These are phyloP conservation scores for Eupeodes luniger DNA, from an alignment of 2,888 invertebrate species.

Conservation along the genomic window DNA sequence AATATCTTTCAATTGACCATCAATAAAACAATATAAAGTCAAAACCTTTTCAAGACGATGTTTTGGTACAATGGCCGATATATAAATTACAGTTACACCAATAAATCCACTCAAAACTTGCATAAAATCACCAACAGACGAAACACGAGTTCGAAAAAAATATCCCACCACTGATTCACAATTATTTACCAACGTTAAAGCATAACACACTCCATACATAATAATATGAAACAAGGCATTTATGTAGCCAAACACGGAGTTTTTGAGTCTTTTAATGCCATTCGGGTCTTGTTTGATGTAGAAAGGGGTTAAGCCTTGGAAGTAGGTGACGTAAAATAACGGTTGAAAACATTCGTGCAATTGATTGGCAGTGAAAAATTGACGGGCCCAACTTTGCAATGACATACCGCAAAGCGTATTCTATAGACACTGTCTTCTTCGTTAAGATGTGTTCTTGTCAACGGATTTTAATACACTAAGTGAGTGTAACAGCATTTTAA, in stretches of 20 bases:
- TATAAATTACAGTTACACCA: slow-evolving; percentile 81
- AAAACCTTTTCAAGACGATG: slow-evolving; percentile 80
- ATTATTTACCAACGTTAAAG: slow-evolving; percentile 80
- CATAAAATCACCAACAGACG: slow-evolving; percentile 82
- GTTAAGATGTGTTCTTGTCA: slow-evolving; percentile 9
- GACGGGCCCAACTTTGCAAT: slow-evolving; percentile 75
- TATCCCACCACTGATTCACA: slow-evolving; percentile 83
- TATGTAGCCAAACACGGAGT: slow-evolving; percentile 80
- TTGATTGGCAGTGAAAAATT: slow-evolving; percentile 80
- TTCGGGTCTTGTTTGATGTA: slow-evolving; percentile 77
- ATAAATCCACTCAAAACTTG: slow-evolving; percentile 82
- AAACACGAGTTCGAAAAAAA: slow-evolving; percentile 82
- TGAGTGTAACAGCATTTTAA: background rate
- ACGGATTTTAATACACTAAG: slow-evolving; percentile 57
- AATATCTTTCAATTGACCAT: slow-evolving; percentile 79
- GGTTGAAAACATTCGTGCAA: slow-evolving; percentile 81
- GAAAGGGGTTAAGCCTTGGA: slow-evolving; percentile 82
- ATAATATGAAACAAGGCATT: slow-evolving; percentile 80
- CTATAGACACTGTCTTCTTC: background rate
- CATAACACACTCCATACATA: slow-evolving; percentile 80
- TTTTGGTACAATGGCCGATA: slow-evolving; percentile 81
- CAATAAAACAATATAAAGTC: slow-evolving; percentile 79
- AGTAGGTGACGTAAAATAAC: slow-evolving; percentile 79
- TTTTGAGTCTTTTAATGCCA: slow-evolving; percentile 78
- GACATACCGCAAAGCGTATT: slow-evolving; percentile 36